phyloP scores from a whole-genome alignment of 2,113 vertebrate genomes.

The Neolamprologus caudopunctatus region DNA sequence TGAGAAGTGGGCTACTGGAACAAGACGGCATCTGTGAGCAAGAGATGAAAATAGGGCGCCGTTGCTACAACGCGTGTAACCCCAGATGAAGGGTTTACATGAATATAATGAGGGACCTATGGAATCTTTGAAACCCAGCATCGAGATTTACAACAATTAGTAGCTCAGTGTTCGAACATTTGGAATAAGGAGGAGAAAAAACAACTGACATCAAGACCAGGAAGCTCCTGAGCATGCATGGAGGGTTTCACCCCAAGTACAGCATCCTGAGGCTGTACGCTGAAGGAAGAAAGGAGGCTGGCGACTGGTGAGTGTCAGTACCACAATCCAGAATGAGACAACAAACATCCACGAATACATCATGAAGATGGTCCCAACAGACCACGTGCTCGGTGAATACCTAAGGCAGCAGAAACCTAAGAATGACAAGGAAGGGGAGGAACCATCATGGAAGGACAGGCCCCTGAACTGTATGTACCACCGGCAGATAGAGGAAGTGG shows the following conservation, averaged over 20 bases:
- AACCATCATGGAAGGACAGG: not conserved
- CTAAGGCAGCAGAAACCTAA: not conserved
- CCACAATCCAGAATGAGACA: not conserved
- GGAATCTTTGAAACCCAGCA: accelerated
- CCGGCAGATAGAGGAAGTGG: not conserved
- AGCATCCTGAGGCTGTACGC: not conserved
- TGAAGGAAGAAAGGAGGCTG: not conserved
- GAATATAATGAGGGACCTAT: not conserved
- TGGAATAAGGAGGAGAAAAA: not conserved
- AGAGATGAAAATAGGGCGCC: not conserved
- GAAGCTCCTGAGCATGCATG: not conserved
- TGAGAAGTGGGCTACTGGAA: not conserved
- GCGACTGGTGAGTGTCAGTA: not conserved
- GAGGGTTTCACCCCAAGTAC: not conserved
- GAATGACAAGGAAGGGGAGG: not conserved
- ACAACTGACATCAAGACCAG: not conserved
- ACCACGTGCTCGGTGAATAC: accelerated
- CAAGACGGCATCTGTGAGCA: not conserved
- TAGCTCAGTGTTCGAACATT: not conserved
- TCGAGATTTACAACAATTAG: accelerated
- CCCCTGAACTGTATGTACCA: not conserved
- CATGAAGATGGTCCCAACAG: not conserved
- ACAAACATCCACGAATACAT: not conserved
- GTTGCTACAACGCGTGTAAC: not conserved
- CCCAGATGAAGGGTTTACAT: accelerated